These are phyloP conservation scores for Okapia johnstoni DNA, from an alignment of 2,113 vertebrate species.

Conservation along the genomic window DNA sequence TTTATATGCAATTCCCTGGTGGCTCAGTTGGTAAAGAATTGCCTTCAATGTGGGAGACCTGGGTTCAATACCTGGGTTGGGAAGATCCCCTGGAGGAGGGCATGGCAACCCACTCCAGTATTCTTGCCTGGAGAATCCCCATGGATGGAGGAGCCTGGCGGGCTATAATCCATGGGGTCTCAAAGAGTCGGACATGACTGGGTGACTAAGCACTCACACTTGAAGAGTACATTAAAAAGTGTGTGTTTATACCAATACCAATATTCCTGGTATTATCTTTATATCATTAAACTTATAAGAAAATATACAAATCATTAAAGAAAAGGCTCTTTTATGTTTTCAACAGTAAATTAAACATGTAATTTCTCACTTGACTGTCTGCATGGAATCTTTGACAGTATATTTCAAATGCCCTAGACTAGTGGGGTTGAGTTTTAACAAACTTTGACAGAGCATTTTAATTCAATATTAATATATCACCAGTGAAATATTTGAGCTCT, in stretches of 20 bases:
- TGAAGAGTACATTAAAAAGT: background rate
- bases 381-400: background rate
- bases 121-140: background rate
- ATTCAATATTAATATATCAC: background rate
- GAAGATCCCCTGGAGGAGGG: background rate
- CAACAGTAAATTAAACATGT: background rate
- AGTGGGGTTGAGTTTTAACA: background rate
- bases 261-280: background rate
- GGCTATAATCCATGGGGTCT: background rate
- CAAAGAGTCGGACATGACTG: background rate
- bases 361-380: background rate
- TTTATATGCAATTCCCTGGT: background rate
- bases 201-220: background rate
- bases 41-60: fast-evolving
- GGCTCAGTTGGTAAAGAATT: background rate
- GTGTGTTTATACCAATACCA: background rate
- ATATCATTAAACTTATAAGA: background rate
- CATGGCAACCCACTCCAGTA: background rate
- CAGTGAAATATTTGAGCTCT: background rate
- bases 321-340: background rate
- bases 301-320: background rate
- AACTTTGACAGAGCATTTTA: slow-evolving; percentile 2
- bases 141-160: background rate
- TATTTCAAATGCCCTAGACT: background rate
- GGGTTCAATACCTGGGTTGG: background rate